These are phyloP conservation scores for Procavia capensis DNA, from an alignment of 2,113 vertebrate genomes.

Conservation along the genomic window DNA sequence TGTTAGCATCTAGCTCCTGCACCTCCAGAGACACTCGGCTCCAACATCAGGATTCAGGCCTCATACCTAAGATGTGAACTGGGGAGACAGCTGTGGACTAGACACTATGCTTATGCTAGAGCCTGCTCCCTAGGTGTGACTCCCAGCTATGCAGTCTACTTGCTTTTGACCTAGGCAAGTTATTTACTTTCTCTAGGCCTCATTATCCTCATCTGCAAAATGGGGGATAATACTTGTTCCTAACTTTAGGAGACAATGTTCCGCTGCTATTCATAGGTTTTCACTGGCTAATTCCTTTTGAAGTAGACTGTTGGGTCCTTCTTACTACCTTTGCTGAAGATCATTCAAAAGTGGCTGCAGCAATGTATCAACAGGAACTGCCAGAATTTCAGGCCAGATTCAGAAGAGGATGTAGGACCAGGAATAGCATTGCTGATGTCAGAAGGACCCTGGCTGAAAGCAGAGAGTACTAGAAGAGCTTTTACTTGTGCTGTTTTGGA, in stretches of 20 bases:
- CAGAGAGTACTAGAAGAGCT: too few relatives aligned
- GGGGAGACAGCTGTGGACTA: background rate
- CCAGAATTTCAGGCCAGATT: too few relatives aligned
- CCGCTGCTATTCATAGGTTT: too few relatives aligned
- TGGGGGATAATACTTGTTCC: background rate
- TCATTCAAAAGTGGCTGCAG: too few relatives aligned
- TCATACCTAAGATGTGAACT: background rate
- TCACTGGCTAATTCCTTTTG: too few relatives aligned
- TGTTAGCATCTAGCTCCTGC: background rate
- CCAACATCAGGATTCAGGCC: background rate
- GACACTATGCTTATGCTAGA: background rate
- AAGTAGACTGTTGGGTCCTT: too few relatives aligned
- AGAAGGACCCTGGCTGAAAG: too few relatives aligned
- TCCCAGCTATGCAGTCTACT: background rate
- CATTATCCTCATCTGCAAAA: background rate
- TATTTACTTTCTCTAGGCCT: background rate
- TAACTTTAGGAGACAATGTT: background rate
- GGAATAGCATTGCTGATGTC: too few relatives aligned
- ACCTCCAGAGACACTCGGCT: background rate
- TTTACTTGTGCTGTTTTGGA: too few relatives aligned
- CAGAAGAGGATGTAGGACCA: too few relatives aligned
- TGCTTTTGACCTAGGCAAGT: background rate
- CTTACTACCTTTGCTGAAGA: too few relatives aligned
- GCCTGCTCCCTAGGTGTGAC: background rate
- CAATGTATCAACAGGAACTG: too few relatives aligned